phyloP scores from a whole-genome alignment of 1,140 invertebrate genomes.

The Lepeophtheirus salmonis region DNA sequence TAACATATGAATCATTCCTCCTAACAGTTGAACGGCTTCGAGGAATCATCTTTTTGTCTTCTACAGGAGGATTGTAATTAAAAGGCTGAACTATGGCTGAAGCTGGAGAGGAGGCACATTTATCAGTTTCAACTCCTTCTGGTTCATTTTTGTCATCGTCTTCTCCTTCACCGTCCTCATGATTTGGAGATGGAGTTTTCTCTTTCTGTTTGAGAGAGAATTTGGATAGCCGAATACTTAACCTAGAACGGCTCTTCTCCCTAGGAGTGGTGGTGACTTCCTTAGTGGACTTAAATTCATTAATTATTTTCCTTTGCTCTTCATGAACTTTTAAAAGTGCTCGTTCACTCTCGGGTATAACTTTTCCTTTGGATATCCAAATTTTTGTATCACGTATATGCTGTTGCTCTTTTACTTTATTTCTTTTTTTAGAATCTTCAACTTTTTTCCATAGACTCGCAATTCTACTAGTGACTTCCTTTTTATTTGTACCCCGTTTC shows the following conservation, averaged over 20 bases:
- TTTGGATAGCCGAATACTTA: constrained; percentile 7
- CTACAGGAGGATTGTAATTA: constrained; percentile 1
- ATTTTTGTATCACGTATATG: neutral
- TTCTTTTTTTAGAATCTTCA: constrained; percentile 17
- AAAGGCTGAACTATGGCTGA: neutral
- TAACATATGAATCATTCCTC: constrained; percentile 12
- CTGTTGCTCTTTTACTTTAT: neutral
- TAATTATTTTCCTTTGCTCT: constrained; percentile 1
- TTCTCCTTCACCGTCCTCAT: neutral
- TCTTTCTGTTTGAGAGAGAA: neutral
- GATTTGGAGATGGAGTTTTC: neutral
- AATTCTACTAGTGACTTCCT: constrained; percentile 10
- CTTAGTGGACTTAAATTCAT: neutral
- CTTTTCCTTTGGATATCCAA: constrained; percentile 15
- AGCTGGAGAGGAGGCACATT: neutral
- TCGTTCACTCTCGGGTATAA: neutral
- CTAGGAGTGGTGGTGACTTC: neutral
- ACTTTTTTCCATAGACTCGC: constrained; percentile 17
- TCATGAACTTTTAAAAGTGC: neutral
- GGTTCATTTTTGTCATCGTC: neutral
- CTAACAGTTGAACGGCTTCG: neutral
- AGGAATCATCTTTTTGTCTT: neutral
- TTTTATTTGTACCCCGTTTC: neutral
- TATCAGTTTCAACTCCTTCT: neutral
- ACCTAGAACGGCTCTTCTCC: neutral